Conservation (phyloP, 2,888 invertebrate species). For the Eudemis profundana region DNA sequence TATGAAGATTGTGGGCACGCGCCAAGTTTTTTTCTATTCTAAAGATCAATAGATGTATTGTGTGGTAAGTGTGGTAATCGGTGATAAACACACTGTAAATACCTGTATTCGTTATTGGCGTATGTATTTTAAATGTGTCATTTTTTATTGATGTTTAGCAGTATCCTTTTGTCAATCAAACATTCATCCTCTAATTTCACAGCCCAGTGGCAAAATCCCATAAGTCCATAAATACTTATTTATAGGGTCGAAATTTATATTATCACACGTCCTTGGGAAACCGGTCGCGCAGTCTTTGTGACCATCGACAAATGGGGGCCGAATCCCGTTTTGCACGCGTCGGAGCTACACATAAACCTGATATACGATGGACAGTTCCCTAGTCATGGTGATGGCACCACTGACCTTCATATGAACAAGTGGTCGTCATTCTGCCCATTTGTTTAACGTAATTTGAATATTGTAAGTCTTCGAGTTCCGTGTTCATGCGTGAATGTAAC, state of each 20-base stretch:
- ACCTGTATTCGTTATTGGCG: background rate
- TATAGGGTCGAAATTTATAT: slow-evolving; percentile 2
- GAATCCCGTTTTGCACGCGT: slow-evolving; percentile 21
- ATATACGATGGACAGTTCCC: background rate
- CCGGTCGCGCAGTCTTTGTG: slow-evolving; percentile 23
- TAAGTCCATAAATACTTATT: slow-evolving; percentile 1
- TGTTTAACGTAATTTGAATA: no score
- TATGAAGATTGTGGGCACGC: slow-evolving; percentile 32
- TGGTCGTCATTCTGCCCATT: no score
- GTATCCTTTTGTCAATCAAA: no score
- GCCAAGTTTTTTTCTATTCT: slow-evolving; percentile 26
- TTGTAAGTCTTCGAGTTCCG: no score
- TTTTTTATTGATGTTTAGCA: background rate
- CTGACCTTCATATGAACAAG: no score
- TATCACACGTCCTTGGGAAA: slow-evolving; percentile 19
- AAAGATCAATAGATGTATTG: slow-evolving; percentile 14
- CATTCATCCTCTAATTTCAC: no score
- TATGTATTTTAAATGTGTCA: background rate
- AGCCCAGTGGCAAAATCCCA: background rate
- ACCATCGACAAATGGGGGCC: slow-evolving; percentile 24
- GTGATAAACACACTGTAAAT: background rate
- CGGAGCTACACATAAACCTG: background rate
- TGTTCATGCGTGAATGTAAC: no score
- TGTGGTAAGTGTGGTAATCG: background rate
- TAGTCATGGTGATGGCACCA: no score